Conservation (phyloP, 1,140 invertebrate species). For the Scaptomyza montana region DNA sequence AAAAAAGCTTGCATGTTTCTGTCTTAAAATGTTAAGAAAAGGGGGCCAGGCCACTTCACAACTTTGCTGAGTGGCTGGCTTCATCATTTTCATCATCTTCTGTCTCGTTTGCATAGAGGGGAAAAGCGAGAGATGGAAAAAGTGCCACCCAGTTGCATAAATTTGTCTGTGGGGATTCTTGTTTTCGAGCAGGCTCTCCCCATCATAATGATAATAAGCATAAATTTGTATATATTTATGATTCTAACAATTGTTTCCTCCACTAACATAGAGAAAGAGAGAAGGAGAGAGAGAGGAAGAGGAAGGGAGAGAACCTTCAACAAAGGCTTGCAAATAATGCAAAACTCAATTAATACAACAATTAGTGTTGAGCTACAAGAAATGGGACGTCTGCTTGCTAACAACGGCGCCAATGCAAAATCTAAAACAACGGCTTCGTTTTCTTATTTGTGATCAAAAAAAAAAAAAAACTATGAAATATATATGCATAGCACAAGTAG, state of each 20-base stretch:
- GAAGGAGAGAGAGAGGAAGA: background rate
- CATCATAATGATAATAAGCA: slow-evolving; percentile 45
- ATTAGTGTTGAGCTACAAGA: slow-evolving; percentile 64
- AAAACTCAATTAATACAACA: slow-evolving; percentile 58
- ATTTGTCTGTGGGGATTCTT: slow-evolving; percentile 34
- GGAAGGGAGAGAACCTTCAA: slow-evolving; percentile 12
- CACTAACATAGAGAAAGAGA: slow-evolving; percentile 18
- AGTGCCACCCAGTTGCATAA: slow-evolving; percentile 74
- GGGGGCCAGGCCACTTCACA: background rate
- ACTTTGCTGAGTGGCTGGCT: too few species aligned
- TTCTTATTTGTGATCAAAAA: background rate
- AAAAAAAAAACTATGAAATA: background rate
- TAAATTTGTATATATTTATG: slow-evolving; percentile 78
- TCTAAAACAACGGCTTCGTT: background rate
- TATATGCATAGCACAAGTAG: background rate
- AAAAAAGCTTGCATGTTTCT: slow-evolving; percentile 16
- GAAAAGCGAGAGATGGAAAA: background rate
- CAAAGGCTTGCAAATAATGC: slow-evolving; percentile 39
- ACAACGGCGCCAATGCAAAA: background rate
- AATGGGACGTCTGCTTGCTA: slow-evolving; percentile 48
- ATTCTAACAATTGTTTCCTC: slow-evolving; percentile 33
- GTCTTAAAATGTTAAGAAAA: background rate
- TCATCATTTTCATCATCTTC: too few species aligned
- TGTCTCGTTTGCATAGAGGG: too few species aligned
- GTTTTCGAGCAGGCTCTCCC: background rate